Conservation (phyloP, 2,888 invertebrate species). For the Philereme vetulata region DNA sequence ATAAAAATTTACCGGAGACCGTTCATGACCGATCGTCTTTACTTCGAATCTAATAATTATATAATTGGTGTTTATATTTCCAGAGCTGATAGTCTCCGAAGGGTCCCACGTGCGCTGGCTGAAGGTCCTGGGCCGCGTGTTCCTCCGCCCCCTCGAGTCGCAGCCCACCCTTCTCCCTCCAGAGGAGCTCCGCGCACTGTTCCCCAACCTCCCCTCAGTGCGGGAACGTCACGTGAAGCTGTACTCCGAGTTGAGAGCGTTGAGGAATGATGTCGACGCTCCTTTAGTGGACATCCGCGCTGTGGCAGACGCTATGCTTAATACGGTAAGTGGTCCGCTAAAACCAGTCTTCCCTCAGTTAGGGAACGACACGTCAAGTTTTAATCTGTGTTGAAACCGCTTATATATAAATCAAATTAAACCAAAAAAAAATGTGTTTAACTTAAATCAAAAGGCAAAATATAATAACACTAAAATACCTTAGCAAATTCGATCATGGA, state of each 20-base stretch:
- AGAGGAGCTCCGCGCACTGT: conserved; percentile 90
- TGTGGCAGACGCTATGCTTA: conserved; percentile 71
- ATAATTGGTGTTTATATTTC: not conserved
- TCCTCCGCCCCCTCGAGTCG: conserved; percentile 89
- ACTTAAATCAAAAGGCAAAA: too few species aligned
- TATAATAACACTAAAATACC: too few species aligned
- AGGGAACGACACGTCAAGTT: too few species aligned
- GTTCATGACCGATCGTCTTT: too few species aligned
- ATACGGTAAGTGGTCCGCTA: conserved; percentile 54
- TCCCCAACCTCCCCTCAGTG: conserved; percentile 93
- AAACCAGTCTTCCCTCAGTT: too few species aligned
- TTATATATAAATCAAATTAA: too few species aligned
- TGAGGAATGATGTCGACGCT: conserved; percentile 47
- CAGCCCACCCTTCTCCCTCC: conserved; percentile 86
- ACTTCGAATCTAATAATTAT: too few species aligned
- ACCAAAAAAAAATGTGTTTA: too few species aligned
- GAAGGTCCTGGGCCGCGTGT: conserved; percentile 92
- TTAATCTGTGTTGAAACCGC: too few species aligned
- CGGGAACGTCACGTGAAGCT: conserved; percentile 75
- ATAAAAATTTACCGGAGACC: too few species aligned
- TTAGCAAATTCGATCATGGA: too few species aligned
- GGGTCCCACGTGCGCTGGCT: conserved; percentile 94
- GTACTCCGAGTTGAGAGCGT: conserved; percentile 60
- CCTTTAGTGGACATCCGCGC: conserved; percentile 63
- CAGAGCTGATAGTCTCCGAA: conserved; percentile 92